Evolutionary conservation across 2,113 vertebrate species (phyloP).

Genomic region (Vireo altiloquus): DNA sequence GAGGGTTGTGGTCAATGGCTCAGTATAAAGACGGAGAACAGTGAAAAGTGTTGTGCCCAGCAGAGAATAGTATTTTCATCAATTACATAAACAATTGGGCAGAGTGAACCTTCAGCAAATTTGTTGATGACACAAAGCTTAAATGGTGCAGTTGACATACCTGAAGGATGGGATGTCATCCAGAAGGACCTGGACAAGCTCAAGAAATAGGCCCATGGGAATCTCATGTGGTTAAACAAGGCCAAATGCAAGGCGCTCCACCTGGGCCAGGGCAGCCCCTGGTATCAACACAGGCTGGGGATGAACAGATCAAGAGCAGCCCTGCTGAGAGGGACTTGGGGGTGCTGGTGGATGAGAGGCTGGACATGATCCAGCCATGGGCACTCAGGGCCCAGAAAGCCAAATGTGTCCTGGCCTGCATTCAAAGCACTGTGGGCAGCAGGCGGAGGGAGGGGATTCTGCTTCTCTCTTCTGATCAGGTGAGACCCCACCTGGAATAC

Average conservation of each 20-base stretch:
- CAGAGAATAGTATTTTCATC: not conserved
- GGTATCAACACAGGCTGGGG: not conserved
- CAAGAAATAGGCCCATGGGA: not conserved
- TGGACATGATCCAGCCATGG: rapidly evolving
- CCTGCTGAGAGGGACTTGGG: not conserved
- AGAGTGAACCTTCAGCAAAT: not conserved
- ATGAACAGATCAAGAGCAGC: not conserved
- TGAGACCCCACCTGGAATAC: not conserved
- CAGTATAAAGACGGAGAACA: not conserved
- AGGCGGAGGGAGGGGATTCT: not conserved
- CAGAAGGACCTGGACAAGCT: not conserved
- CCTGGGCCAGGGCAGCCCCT: not conserved
- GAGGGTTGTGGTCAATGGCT: not conserved
- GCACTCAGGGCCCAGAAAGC: not conserved
- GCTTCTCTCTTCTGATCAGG: not conserved
- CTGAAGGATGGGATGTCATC: not conserved
- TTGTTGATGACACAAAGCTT: not conserved
- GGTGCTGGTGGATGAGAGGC: not conserved
- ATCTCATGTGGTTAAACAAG: not conserved
- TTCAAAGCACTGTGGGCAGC: not conserved
- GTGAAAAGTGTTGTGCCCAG: not conserved
- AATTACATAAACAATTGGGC: not conserved
- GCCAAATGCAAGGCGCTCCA: not conserved
- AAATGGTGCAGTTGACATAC: not conserved
- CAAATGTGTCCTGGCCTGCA: not conserved